Percentiles rank a stretch among this genome's conserved stretches.
phyloP scores from a whole-genome alignment of 2,888 invertebrate genomes.

The Uropetala carovei region DNA sequence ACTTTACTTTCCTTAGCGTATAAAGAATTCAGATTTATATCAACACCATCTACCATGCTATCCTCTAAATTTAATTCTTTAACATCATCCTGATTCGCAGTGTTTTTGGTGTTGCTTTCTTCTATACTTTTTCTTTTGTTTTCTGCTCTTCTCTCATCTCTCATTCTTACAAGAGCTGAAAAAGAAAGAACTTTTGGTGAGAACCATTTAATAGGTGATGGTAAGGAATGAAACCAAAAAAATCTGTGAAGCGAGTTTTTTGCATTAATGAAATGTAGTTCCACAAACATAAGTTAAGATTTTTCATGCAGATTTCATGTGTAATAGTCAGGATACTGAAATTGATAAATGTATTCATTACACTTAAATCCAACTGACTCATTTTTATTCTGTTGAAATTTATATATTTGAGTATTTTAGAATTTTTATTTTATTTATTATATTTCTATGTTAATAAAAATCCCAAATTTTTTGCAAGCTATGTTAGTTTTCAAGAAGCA shows the following conservation, averaged over 20 bases:
- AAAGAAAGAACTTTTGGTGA: neutral
- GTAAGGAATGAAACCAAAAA: neutral
- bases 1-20: neutral
- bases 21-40: neutral
- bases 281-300: neutral
- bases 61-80: neutral
- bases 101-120: neutral
- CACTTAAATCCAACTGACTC: neutral
- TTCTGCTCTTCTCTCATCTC: conserved; percentile 30
- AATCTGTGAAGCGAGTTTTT: neutral
- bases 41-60: neutral
- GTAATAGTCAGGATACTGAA: neutral
- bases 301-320: neutral
- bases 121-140: neutral
- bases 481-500: too few relatives aligned
- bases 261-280: neutral
- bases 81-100: neutral
- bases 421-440: too few relatives aligned
- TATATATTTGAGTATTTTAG: too few relatives aligned
- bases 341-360: neutral
- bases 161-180: conserved; percentile 15
- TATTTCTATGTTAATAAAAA: too few relatives aligned
- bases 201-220: neutral
- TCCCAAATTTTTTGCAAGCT: too few relatives aligned
- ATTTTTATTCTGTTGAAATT: neutral